Conservation (phyloP, 2,113 vertebrate genomes). For the Talpa occidentalis region DNA sequence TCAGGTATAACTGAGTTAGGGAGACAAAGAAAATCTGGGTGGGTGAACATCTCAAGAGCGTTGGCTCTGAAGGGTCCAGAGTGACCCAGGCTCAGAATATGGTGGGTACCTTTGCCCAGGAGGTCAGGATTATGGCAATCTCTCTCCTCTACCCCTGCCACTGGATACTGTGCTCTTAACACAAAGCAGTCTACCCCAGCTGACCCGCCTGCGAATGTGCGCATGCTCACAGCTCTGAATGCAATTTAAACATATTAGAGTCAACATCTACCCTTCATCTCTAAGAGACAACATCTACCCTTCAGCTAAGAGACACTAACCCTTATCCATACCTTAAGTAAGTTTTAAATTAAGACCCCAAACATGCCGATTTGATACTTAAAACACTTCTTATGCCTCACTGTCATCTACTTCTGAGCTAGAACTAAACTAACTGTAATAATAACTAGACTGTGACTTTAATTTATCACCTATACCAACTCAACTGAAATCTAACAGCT, state of each 20-base stretch:
- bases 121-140: background rate
- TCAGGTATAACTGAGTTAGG: background rate
- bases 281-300: background rate
- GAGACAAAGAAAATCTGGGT: background rate
- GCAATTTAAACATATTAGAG: background rate
- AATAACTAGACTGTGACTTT: background rate
- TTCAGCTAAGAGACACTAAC: background rate
- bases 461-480: background rate
- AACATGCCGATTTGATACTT: background rate
- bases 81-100: background rate
- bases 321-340: background rate
- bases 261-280: background rate
- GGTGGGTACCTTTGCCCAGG: background rate
- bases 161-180: background rate
- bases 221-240: background rate
- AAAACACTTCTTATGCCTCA: constrained; percentile 4
- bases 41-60: background rate
- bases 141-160: background rate
- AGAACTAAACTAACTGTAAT: background rate
- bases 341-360: background rate
- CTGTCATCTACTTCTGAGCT: background rate
- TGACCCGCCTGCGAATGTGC: background rate
- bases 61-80: background rate
- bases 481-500: background rate
- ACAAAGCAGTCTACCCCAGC: background rate